These are phyloP conservation scores for Harpagifer antarcticus DNA, from an alignment of 2,797 vertebrate species.

Conservation along the genomic window DNA sequence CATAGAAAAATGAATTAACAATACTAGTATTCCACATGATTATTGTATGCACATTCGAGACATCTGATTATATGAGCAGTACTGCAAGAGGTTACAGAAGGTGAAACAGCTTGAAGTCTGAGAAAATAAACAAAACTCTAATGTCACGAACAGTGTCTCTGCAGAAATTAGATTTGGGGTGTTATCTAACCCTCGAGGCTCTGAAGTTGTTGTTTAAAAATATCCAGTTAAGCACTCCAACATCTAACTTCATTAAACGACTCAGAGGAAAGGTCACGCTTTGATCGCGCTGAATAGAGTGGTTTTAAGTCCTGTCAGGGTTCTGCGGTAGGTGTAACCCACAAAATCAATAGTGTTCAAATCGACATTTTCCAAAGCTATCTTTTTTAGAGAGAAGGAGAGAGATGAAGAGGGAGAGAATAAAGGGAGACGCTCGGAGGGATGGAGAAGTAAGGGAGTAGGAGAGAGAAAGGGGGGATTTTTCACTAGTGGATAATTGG, in stretches of 20 bases:
- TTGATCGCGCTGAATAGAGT: slow-evolving; percentile 43
- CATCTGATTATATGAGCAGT: not conserved
- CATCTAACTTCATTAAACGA: slow-evolving; percentile 50
- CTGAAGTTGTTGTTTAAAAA: slow-evolving; percentile 41
- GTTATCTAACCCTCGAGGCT: not conserved
- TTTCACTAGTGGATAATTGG: slow-evolving; percentile 60
- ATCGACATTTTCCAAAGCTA: slow-evolving; percentile 67
- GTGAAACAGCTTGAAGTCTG: not conserved
- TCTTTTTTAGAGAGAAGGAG: slow-evolving; percentile 11
- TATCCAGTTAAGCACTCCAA: slow-evolving; percentile 28
- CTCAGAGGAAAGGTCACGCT: slow-evolving; percentile 24
- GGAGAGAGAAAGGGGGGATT: slow-evolving; percentile 6
- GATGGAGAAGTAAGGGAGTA: not conserved
- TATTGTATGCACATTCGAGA: not conserved
- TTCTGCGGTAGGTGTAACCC: slow-evolving; percentile 44
- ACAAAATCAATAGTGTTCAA: slow-evolving; percentile 74
- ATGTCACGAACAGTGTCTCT: not conserved
- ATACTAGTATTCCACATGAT: not conserved
- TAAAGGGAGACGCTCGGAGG: not conserved
- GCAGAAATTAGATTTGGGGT: slow-evolving; percentile 24
- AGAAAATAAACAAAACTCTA: slow-evolving; percentile 16
- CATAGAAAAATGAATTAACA: slow-evolving; percentile 12
- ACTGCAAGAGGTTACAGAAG: not conserved
- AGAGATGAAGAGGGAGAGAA: slow-evolving; percentile 6
- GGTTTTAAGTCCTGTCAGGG: slow-evolving; percentile 22